Base-by-base conservation (phyloP, 2,888 invertebrate genomes). In the Chouioia cunea region DNA sequence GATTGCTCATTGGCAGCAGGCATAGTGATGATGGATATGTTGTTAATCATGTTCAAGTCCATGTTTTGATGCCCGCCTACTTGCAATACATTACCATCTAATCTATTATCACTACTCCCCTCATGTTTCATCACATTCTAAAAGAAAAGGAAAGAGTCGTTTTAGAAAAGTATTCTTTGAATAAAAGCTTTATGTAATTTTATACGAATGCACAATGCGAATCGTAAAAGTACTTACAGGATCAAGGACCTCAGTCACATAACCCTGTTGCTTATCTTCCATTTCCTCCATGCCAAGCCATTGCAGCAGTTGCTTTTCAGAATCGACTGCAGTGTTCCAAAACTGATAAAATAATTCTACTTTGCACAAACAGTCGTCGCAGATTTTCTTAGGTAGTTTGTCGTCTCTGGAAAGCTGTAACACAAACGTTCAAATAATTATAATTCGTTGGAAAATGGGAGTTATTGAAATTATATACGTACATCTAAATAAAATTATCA, bases 341-440 rank as follows among this genome's bases (percentile, higher is more conserved):
- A 92, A 92, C 83, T 91, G 89, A 84, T 92, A 92, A 78, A 91
- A 87, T 83, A 91, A 89, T 80, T 92, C 92, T 80, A 92, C 88
- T 87, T 91, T 92, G 82, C 89, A 90, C 83, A 90, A 90, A 83
- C 92, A 92, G 76, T 89, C 89, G 83, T 91, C 90, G 82, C 92
- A 92, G 78, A 92, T 90, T 83, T 90, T 91, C 85, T 92, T 91
- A 64, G 92, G 92, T 79, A 92, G 86, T 80, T 88, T 88, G 83
- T 92, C 92, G 77, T 91, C 90, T 80, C 88, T 88, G 73, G 88
- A 87, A 74, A 92, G 89, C 92, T 92, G 86, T 23, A 85, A 85
- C 47, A 76, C 47, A 71, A 73, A 59, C 27, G 47, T 22, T 14
- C 0, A 56, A 10, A 65, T 6, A 36, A 20, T 64, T 27, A 50